A percentile compares a stretch with the other conserved stretches of the same genome.
These are phyloP conservation scores for Aricia artaxerxes DNA, from an alignment of 2,888 invertebrate species.

Conservation along the genomic window DNA sequence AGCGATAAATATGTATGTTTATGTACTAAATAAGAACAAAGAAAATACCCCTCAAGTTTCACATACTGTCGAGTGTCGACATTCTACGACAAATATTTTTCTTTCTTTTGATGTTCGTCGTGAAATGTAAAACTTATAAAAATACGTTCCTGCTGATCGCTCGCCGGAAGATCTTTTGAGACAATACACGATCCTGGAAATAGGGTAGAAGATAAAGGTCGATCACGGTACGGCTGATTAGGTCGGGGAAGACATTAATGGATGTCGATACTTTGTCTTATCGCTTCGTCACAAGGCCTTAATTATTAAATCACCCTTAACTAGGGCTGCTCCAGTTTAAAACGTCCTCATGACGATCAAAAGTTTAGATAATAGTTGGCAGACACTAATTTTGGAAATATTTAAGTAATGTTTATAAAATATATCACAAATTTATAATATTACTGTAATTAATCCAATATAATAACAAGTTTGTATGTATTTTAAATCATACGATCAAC, in stretches of 20 bases:
- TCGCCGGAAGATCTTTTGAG: not conserved
- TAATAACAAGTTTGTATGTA: not conserved
- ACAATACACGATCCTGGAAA: not conserved
- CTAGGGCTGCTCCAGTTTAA: not conserved
- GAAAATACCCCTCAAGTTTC: not conserved
- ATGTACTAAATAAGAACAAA: slow-evolving; percentile 32
- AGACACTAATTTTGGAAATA: not conserved
- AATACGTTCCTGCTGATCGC: not conserved
- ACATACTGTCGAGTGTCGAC: not conserved
- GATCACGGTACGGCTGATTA: not conserved
- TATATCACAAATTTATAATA: not conserved
- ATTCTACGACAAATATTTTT: not conserved
- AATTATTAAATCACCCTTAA: not conserved
- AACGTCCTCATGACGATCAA: not conserved
- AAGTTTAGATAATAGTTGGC: too few species aligned
- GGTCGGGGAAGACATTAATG: not conserved
- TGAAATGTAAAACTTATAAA: not conserved
- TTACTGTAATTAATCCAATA: not conserved
- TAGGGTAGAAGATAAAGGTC: not conserved
- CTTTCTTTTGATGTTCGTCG: slow-evolving; percentile 8
- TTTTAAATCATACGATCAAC: not conserved
- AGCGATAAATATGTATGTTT: slow-evolving; percentile 61
- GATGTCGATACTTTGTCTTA: not conserved
- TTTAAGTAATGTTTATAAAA: too few species aligned
- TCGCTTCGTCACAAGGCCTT: not conserved